These are phyloP conservation scores for Pyralis farinalis DNA, from an alignment of 2,888 invertebrate species.

Conservation along the genomic window DNA sequence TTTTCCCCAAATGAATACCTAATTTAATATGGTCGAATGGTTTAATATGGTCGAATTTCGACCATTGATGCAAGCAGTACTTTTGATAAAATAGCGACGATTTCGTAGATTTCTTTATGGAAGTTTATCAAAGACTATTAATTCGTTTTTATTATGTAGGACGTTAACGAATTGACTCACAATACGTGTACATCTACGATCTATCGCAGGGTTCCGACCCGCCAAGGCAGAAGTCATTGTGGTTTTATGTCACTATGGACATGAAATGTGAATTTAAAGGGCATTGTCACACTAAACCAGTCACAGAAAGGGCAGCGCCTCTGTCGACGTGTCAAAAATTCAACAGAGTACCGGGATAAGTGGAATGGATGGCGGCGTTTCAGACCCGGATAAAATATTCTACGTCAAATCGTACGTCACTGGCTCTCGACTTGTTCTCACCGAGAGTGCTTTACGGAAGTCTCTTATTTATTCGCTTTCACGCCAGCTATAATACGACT, in stretches of 20 bases:
- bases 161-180: not conserved
- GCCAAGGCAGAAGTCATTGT: not conserved
- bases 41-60: no score
- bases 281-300: conserved; percentile 63
- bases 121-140: no score
- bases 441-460: conserved; percentile 70
- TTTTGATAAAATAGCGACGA: no score
- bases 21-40: no score
- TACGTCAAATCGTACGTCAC: conserved; percentile 78
- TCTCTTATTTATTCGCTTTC: conserved; percentile 76
- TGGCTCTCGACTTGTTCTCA: conserved; percentile 69
- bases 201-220: not conserved
- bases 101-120: no score
- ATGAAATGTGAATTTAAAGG: conserved; percentile 69
- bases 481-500: conserved; percentile 59
- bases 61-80: no score
- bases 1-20: no score
- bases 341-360: conserved; percentile 74
- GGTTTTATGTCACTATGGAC: conserved; percentile 13
- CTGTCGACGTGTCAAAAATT: conserved; percentile 75
- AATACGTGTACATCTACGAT: conserved; percentile 1
- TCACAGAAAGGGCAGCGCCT: conserved; percentile 65
- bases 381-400: conserved; percentile 74
- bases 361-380: conserved; percentile 74
- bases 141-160: no score